Conservation (phyloP, 2,797 vertebrate genomes). For the Cetoscarus ocellatus region DNA sequence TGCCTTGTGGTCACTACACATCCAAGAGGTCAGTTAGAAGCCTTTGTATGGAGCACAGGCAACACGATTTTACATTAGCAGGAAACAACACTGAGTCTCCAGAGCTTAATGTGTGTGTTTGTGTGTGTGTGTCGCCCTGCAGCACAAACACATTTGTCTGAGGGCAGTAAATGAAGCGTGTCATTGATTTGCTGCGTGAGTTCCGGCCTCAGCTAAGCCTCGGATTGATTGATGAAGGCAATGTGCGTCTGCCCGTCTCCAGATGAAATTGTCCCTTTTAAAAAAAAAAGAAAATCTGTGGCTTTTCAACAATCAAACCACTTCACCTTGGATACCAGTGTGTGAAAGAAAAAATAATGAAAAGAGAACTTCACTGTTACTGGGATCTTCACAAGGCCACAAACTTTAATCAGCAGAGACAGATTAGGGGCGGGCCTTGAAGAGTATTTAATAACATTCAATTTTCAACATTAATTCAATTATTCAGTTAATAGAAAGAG, state of each 20-base stretch:
- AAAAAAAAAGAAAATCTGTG: too few relatives aligned
- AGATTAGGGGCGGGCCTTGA: conserved; percentile 16
- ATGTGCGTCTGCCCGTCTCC: conserved; percentile 18
- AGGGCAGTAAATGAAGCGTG: conserved; percentile 59
- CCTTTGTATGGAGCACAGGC: conserved; percentile 27
- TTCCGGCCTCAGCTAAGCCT: conserved; percentile 30
- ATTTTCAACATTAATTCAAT: background rate
- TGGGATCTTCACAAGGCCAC: background rate
- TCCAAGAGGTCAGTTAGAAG: conserved; percentile 42
- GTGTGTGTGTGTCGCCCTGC: conserved; percentile 12
- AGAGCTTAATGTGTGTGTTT: conserved; percentile 32
- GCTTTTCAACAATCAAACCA: conserved; percentile 13
- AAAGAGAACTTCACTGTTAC: conserved; percentile 11
- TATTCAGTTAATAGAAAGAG: background rate
- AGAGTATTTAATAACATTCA: conserved; percentile 14
- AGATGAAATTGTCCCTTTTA: conserved; percentile 34
- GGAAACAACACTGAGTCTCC: conserved; percentile 43
- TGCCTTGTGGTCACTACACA: conserved; percentile 20
- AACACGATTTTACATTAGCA: conserved; percentile 37
- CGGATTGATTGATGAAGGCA: conserved; percentile 52
- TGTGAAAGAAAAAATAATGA: background rate
- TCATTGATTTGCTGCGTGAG: conserved; percentile 72
- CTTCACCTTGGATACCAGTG: background rate
- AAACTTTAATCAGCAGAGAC: conserved; percentile 26
- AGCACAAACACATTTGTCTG: conserved; percentile 64